Evolutionary conservation across 2,113 vertebrate species (phyloP), one percentile per base, ranked within the genome.

Genomic region (Myiagra hebetior): DNA sequence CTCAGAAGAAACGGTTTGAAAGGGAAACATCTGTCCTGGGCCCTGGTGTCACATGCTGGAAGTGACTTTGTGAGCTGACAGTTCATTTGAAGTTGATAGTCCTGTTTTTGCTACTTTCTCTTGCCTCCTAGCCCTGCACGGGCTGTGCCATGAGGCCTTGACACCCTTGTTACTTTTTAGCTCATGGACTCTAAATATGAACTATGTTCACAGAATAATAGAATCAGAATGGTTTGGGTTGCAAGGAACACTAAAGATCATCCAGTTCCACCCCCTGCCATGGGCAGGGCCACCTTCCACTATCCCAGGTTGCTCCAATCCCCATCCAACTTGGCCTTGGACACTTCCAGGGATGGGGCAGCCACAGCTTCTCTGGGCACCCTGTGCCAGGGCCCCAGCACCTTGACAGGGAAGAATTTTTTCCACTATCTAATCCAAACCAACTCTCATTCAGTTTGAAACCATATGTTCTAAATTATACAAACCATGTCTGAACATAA

Each of bases 321-420:
- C 15, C 15, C 1, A 1, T 39, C 33, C 33, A 75, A 0, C 16
- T 3, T 35, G 33, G 11, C 16, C 11, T 39, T n/a, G 69, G 0
- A 18, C 39, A 18, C 2, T 68, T 30, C 11, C 69, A 75, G 20
- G 28, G 13, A 26, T 53, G 53, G 30, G 5, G 13, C 28, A 82
- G 9, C 46, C n/a, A n/a, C 53, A 75, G 33, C 12, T 65, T 23
- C 42, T 33, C 31, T 33, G 37, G 15, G 5, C 1, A 35, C 0
- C 21, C 13, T 63, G 20, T 41, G 24, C n/a, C 56, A 70, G 47
- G 18, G 3, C 30, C 13, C 59, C 52, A 2, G 0, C 33, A 46
- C 9, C 39, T 1, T 67, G 39, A 21, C 4, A 18, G 11, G 0
- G 1, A 67, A 30, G 20, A 24, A 24, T 18, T 60, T 30, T 52